phyloP scores from a whole-genome alignment of 2,113 vertebrate genomes.

The Aphyosemion australe region DNA sequence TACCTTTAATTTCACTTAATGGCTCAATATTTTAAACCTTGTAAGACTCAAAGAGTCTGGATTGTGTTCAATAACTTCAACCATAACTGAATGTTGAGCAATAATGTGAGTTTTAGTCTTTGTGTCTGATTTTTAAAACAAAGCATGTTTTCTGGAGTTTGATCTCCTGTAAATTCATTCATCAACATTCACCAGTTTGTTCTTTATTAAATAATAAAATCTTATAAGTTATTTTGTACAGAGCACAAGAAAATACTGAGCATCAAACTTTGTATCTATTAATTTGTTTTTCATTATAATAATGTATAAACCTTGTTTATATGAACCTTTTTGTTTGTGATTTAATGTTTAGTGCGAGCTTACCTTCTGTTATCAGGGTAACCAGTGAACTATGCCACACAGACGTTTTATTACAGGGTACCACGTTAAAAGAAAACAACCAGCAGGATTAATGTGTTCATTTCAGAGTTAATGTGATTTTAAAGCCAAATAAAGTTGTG shows the following conservation, averaged over 20 bases:
- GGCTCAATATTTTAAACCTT: neutral
- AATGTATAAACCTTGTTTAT: conserved; percentile 80
- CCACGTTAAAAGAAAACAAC: neutral
- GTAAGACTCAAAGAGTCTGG: conserved; percentile 49
- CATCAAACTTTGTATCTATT: conserved; percentile 86
- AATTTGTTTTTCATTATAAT: conserved; percentile 85
- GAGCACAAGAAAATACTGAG: conserved; percentile 83
- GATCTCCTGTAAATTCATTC: neutral
- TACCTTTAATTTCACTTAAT: neutral
- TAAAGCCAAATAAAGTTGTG: too few relatives aligned
- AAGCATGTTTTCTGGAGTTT: conserved; percentile 80
- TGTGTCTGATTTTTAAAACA: conserved; percentile 84
- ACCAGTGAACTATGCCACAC: conserved; percentile 84
- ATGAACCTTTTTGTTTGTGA: conserved; percentile 81
- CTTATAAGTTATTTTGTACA: conserved; percentile 80
- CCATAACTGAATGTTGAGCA: conserved; percentile 94
- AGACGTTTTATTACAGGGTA: conserved; percentile 82
- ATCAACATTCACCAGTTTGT: neutral
- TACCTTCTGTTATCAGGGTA: conserved; percentile 84
- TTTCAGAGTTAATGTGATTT: too few relatives aligned
- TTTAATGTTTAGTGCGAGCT: conserved; percentile 85
- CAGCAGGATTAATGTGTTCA: too few relatives aligned
- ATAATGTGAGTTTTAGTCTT: conserved; percentile 78
- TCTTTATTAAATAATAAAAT: conserved; percentile 84
- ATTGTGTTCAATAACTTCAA: conserved; percentile 80